Percentiles rank a stretch among this genome's conserved stretches.
These are phyloP conservation scores for Anas georgica DNA, from an alignment of 2,797 vertebrate genomes.

Conservation along the genomic window DNA sequence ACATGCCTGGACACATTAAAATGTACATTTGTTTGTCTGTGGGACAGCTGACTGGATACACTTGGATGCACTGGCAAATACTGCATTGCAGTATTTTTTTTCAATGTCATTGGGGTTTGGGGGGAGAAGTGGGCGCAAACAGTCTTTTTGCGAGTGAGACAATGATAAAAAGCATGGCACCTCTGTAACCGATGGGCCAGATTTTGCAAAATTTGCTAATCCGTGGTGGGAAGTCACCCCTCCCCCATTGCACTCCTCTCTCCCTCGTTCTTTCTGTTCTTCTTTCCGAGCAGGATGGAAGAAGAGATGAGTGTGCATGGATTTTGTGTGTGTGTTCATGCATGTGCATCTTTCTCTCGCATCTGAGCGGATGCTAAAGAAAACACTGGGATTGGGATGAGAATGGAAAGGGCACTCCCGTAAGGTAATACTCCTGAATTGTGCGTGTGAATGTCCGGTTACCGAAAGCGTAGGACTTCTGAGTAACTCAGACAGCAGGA, in stretches of 20 bases:
- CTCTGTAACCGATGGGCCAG: background rate
- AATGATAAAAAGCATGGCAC: background rate
- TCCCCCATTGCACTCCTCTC: constrained; percentile 17
- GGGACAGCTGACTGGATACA: constrained; percentile 74
- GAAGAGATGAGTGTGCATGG: background rate
- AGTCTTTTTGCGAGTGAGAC: background rate
- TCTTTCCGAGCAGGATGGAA: background rate
- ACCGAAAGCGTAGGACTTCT: background rate
- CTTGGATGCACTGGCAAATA: constrained; percentile 71
- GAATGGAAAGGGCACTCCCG: background rate
- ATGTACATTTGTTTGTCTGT: constrained; percentile 70
- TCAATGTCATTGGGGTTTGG: constrained; percentile 81
- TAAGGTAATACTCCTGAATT: background rate
- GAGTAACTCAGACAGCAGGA: background rate
- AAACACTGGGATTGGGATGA: background rate
- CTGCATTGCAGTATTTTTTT: constrained; percentile 86
- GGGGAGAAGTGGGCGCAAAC: constrained; percentile 57
- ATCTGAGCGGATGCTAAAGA: background rate
- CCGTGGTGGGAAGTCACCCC: constrained; percentile 13
- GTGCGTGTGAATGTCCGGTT: background rate
- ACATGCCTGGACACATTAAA: constrained; percentile 63
- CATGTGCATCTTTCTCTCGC: background rate
- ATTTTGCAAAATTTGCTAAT: constrained; percentile 7
- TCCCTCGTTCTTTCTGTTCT: background rate
- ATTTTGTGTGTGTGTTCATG: background rate